Evolutionary conservation across 2,113 vertebrate genomes (phyloP).

Genomic region (Centropus bengalensis): DNA sequence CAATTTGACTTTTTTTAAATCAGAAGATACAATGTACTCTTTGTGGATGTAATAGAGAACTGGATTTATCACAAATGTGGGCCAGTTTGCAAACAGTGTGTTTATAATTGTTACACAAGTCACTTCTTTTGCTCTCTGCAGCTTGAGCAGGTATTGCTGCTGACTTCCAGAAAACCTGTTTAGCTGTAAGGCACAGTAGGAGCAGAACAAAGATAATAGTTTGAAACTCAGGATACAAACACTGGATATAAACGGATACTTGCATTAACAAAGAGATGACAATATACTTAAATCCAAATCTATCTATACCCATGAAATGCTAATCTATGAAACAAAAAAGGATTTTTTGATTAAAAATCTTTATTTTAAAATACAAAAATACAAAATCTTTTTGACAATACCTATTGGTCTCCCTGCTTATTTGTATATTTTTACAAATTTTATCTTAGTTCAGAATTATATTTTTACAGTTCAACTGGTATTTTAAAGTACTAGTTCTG

Average conservation of each 20-base stretch:
- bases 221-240: background rate
- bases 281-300: background rate
- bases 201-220: background rate
- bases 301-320: background rate
- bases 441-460: background rate
- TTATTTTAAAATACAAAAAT: background rate
- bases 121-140: background rate
- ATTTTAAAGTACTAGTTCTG: background rate
- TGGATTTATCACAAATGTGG: accelerated
- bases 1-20: background rate
- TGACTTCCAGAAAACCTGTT: background rate
- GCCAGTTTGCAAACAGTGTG: background rate
- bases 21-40: background rate
- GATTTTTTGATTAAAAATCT: background rate
- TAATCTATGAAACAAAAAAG: background rate
- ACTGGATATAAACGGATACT: background rate
- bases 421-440: background rate
- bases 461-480: background rate
- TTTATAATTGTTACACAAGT: background rate
- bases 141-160: background rate
- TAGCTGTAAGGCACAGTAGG: background rate
- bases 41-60: background rate
- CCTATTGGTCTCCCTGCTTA: background rate
- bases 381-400: background rate
- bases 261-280: background rate